Evolutionary conservation across 2,888 invertebrate genomes (phyloP).

Genomic region (Drosophila putrida): DNA sequence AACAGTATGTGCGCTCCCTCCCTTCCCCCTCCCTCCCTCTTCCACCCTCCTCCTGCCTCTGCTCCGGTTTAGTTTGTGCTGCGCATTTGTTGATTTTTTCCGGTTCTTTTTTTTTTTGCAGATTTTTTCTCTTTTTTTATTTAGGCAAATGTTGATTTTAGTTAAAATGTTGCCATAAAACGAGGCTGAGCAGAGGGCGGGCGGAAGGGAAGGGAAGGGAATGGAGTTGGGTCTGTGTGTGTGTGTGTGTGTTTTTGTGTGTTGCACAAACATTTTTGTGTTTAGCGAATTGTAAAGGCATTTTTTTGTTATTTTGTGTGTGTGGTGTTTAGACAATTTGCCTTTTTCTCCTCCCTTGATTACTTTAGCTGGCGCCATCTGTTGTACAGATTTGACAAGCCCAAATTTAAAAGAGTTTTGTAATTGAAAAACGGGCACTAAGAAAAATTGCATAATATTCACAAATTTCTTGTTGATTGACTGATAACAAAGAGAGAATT

Average conservation of each 20-base stretch:
- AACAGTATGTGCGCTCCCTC: background rate
- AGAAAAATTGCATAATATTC: too few relatives aligned
- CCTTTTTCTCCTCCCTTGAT: background rate
- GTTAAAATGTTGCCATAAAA: slow-evolving; percentile 44
- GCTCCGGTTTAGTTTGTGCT: slow-evolving; percentile 53
- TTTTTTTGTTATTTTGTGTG: too few relatives aligned
- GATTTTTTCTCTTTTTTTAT: slow-evolving; percentile 11
- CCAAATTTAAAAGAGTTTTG: too few relatives aligned
- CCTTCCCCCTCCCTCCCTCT: background rate
- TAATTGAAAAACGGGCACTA: too few relatives aligned
- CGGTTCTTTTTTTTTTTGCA: slow-evolving; percentile 1
- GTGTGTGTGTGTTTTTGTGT: slow-evolving; percentile 4
- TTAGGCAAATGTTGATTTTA: slow-evolving; percentile 57
- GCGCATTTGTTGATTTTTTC: slow-evolving; percentile 57
- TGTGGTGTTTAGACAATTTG: slow-evolving; percentile 3
- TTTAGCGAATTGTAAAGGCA: slow-evolving; percentile 35
- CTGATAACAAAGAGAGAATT: too few relatives aligned
- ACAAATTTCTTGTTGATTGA: too few relatives aligned
- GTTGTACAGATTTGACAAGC: background rate
- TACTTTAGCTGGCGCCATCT: slow-evolving; percentile 19
- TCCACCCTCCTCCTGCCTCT: background rate
- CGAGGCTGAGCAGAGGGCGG: background rate
- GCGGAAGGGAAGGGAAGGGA: background rate
- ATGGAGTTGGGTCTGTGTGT: background rate
- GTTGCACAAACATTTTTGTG: slow-evolving; percentile 54